Base-by-base conservation (phyloP, 2,113 vertebrate genomes). In the Sphyrna mokarran region DNA sequence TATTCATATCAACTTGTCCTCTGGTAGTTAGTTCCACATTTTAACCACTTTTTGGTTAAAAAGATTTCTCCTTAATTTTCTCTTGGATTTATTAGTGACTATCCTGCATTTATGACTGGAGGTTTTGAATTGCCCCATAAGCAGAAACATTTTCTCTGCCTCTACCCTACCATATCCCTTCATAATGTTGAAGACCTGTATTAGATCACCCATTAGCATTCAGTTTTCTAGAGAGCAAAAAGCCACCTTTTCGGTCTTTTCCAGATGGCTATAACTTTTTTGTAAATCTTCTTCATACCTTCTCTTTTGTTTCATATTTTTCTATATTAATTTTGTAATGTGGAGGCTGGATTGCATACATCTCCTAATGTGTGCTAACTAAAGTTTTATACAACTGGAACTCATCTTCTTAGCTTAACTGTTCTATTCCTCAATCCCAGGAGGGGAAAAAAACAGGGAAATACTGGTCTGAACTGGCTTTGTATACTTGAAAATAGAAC, bases 21-120 rank as follows among this genome's bases (percentile, higher is more conserved):
- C 10, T 90, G 54, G 0, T 61, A 63, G 0, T 63, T 7, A 6
- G 14, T 90, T 58, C 29, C 58, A n/a, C 26, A 14, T 61, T 61
- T 48, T 33, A 89, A 89, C 3, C 10, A 33, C 29, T 16, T n/a
- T n/a, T 54, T 63, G 14, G 54, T 14, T 90, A 63, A n/a, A 61
- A 14, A n/a, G 33, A 4, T 18, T 63, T 61, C 87, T 91, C 33
- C 87, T 91, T 13, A 91, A 91, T 63, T 87, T 33, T 26, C 4
- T n/a, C 63, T 63, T 91, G 29, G 87, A 91, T 91, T 91, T 63
- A 91, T 91, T 63, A 91, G 58, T 63, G 29, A 61, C 58, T 33
- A 58, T 91, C 58, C 29, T 61, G 16, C n/a, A 91, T n/a, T 63
- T 61, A 91, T 90, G 87, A 58, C 87, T 10, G 1, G 10, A 33